phyloP scores from a whole-genome alignment of 2,888 invertebrate genomes.

The Epirrita christyi region DNA sequence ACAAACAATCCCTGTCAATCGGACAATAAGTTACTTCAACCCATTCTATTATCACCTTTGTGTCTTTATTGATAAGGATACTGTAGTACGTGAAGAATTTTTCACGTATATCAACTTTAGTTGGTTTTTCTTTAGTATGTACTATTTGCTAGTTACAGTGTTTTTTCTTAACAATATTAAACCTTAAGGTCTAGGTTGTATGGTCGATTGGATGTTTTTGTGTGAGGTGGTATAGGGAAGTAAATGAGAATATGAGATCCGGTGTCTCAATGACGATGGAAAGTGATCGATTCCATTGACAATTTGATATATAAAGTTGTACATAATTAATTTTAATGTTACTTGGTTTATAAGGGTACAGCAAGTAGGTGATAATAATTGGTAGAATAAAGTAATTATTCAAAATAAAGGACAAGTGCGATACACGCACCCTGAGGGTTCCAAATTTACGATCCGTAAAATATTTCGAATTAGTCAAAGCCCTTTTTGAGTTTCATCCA shows the following conservation, averaged over 20 bases:
- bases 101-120: constrained; percentile 1
- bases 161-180: background rate
- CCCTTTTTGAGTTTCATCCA: too few relatives aligned
- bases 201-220: background rate
- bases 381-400: too few relatives aligned
- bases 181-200: constrained; percentile 5
- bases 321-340: background rate
- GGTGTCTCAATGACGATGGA: constrained; percentile 22
- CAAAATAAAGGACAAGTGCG: too few relatives aligned
- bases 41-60: constrained; percentile 12
- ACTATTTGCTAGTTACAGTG: background rate
- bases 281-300: constrained; percentile 19
- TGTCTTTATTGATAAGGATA: background rate
- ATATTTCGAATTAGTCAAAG: too few relatives aligned
- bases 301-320: constrained; percentile 2
- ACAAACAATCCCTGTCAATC: constrained; percentile 5
- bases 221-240: constrained; percentile 10
- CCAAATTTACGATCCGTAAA: too few relatives aligned
- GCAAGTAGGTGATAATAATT: too few relatives aligned
- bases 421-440: too few relatives aligned
- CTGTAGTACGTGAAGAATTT: constrained; percentile 3
- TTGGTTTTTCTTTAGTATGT: constrained; percentile 4
- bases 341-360: too few relatives aligned
- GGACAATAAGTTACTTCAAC: constrained; percentile 19
- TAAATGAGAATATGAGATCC: constrained; percentile 13